Evolutionary conservation across 2,888 invertebrate species (phyloP), one percentile per base, ranked within the genome.

Genomic region (Tricholauxania praeusta): DNA sequence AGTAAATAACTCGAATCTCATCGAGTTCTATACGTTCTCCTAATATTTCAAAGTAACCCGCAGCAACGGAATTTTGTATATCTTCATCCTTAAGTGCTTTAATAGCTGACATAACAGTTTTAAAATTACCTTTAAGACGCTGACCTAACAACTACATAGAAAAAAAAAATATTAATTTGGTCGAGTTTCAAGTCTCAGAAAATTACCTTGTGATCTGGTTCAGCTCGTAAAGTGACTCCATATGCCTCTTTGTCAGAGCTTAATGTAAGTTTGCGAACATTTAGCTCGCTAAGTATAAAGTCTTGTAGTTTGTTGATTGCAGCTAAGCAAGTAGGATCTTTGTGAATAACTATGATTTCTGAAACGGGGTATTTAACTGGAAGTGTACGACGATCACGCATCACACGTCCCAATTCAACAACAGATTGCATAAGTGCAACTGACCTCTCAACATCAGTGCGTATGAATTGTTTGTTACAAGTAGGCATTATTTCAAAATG

Each of bases 351-450:
- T n/a, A 99, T 93, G 79, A 99, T 92, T 88, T 98, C 98, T 19
- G 96, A 96, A 75, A 99, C 88, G 0, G 99, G 99, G 88, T 98
- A 98, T 89, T 98, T 99, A 3, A 97, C 91, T 0, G 99, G 98
- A 75, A 98, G 91, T 3, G 96, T 97, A 85, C 96, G 95, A 62
- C 97, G 91, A 85, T 99, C 99, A 74, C 99, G 90, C 74, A 98
- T 90, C 12, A 98, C 93, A 77, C 99, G 91, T 1, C 98, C 98
- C 48, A 99, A 88, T 85, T 99, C 99, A 76, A 99, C 95, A 2
- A 99, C 95, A 53, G 92, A 91, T 89, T 99, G 99, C 98, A 99
- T 98, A 79, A 93, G 90, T 48, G 93, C 90, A 0, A 99, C 96
- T 17, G 97, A 94, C 75, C 93, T 89, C 88, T 99, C 99, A 75